A percentile compares a stretch with the other conserved stretches of the same genome.
Evolutionary conservation across 1,140 invertebrate species (phyloP).

Genomic region (Caerostris extrusa): DNA sequence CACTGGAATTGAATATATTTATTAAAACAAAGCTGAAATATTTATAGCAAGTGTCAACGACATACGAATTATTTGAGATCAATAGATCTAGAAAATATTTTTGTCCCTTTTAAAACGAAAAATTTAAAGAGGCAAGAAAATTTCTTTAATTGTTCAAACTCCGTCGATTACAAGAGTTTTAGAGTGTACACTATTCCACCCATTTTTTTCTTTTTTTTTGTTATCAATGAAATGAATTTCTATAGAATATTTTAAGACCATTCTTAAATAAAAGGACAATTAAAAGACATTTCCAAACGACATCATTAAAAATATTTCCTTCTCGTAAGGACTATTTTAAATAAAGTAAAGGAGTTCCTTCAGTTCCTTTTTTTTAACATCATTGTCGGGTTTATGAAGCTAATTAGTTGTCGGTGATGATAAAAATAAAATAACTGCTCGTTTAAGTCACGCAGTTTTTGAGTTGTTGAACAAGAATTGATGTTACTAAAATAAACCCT

Average conservation of each 20-base stretch:
- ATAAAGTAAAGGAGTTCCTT: constrained; percentile 15
- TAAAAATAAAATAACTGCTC: constrained; percentile 37
- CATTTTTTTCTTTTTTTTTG: too few species aligned
- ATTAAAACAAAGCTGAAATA: too few species aligned
- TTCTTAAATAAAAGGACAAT: constrained; percentile 20
- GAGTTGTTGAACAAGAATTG: background rate
- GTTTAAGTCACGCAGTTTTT: background rate
- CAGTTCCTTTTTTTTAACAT: constrained; percentile 33
- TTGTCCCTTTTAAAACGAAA: too few species aligned
- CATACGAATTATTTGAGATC: too few species aligned
- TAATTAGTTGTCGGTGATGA: background rate
- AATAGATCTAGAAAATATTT: too few species aligned
- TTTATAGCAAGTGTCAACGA: too few species aligned
- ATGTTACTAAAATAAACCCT: background rate
- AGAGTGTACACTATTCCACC: too few species aligned
- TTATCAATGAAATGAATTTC: background rate
- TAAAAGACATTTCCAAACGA: background rate
- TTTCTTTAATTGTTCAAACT: too few species aligned
- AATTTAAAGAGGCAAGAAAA: too few species aligned
- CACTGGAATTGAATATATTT: too few species aligned
- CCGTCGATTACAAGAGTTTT: too few species aligned
- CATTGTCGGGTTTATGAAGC: constrained; percentile 10
- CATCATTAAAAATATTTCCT: constrained; percentile 27
- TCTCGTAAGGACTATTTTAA: background rate
- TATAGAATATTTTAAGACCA: background rate